A percentile compares a stretch with the other conserved stretches of the same genome.
These are phyloP conservation scores for Bruchidius siliquastri DNA, from an alignment of 2,888 invertebrate genomes.

Conservation along the genomic window DNA sequence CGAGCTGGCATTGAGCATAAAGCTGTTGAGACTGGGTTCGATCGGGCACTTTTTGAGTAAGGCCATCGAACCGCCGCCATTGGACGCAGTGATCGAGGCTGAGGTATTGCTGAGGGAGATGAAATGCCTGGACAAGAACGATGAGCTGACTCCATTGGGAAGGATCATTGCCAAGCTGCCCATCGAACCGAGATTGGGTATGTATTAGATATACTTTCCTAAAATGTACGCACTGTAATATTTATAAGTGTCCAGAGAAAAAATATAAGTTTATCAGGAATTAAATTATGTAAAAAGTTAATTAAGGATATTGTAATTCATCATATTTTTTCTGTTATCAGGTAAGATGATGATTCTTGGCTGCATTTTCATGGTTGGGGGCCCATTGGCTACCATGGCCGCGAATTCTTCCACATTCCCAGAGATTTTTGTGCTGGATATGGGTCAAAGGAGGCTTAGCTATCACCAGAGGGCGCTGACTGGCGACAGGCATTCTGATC, in stretches of 20 bases:
- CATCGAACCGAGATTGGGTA: slow-evolving; percentile 89
- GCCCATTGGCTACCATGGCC: slow-evolving; percentile 88
- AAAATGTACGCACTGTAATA: no score
- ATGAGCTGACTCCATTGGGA: slow-evolving; percentile 90
- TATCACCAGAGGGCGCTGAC: slow-evolving; percentile 82
- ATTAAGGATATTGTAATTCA: no score
- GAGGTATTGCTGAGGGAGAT: slow-evolving; percentile 73
- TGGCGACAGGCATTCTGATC: slow-evolving; percentile 87
- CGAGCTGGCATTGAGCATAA: slow-evolving; percentile 87
- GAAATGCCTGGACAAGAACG: slow-evolving; percentile 82
- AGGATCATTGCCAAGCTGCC: slow-evolving; percentile 90
- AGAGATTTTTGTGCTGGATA: slow-evolving; percentile 84
- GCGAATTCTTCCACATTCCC: slow-evolving; percentile 94
- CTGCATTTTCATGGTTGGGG: slow-evolving; percentile 85
- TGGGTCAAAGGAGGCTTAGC: slow-evolving; percentile 69
- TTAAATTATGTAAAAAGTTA: no score
- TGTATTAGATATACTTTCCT: neutral
- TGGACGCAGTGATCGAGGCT: slow-evolving; percentile 97
- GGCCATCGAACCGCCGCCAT: slow-evolving; percentile 92
- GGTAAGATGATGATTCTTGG: slow-evolving; percentile 72
- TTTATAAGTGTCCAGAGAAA: no score
- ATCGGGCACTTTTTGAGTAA: slow-evolving; percentile 94
- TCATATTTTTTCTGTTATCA: neutral
- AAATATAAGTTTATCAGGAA: no score
- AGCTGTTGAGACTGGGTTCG: slow-evolving; percentile 82